A percentile compares a stretch with the other conserved stretches of the same genome.
Evolutionary conservation across 2,113 vertebrate species (phyloP).

Genomic region (Zonotrichia leucophrys): DNA sequence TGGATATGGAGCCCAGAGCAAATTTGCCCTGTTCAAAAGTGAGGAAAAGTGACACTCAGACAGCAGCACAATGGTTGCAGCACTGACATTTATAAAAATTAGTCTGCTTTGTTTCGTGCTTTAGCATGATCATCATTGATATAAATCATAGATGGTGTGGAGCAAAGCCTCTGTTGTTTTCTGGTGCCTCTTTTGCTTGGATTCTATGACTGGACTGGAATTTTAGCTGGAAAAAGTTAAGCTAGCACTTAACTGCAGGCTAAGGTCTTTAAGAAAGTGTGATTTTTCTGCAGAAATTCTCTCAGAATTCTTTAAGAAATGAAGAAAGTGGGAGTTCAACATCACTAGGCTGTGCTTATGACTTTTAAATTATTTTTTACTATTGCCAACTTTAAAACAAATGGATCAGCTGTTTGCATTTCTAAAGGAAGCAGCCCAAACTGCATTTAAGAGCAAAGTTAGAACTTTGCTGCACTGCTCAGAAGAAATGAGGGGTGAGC

Average conservation of each 20-base stretch:
- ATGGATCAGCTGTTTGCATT: neutral
- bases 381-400: neutral
- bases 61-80: neutral
- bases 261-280: neutral
- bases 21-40: neutral
- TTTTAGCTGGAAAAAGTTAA: neutral
- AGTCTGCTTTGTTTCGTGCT: neutral
- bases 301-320: neutral
- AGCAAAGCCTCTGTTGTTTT: neutral
- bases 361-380: neutral
- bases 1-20: neutral
- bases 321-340: neutral
- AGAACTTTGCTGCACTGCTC: neutral
- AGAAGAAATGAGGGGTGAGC: constrained; percentile 1
- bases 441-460: neutral
- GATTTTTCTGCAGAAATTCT: neutral
- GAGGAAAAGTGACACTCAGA: neutral
- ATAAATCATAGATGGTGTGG: neutral
- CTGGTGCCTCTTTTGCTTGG: neutral
- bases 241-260: neutral
- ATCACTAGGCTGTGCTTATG: neutral
- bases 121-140: neutral
- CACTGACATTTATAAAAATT: neutral
- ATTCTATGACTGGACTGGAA: neutral
- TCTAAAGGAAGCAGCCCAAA: neutral